Percentiles rank a stretch among this genome's conserved stretches.
Evolutionary conservation across 2,888 invertebrate species (phyloP).

Genomic region (Pammene fasciana): DNA sequence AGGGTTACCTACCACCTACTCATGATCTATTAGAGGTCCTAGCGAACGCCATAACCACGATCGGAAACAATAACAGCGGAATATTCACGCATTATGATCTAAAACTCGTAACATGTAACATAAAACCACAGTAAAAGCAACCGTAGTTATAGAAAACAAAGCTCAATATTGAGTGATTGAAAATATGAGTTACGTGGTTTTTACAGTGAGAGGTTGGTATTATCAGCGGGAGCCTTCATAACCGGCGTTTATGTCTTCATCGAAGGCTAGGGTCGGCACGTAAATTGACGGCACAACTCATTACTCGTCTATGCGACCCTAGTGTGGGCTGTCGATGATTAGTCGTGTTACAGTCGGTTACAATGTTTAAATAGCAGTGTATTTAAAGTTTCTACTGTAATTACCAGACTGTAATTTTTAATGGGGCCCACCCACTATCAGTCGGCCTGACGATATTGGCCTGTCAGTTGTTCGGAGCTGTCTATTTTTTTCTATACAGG

Average conservation of each 20-base stretch:
- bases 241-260: slow-evolving; percentile 63
- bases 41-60: slow-evolving; percentile 51
- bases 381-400: slow-evolving; percentile 6
- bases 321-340: slow-evolving; percentile 31
- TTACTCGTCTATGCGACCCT: slow-evolving; percentile 37
- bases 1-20: too few species aligned
- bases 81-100: background rate
- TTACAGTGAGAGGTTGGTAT: slow-evolving; percentile 56
- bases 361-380: slow-evolving; percentile 23
- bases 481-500: too few species aligned
- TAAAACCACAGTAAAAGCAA: background rate
- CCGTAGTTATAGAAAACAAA: background rate
- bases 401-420: too few species aligned
- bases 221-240: slow-evolving; percentile 63
- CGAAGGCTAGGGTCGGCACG: slow-evolving; percentile 47
- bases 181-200: background rate
- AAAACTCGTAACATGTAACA: background rate
- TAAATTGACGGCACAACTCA: slow-evolving; percentile 44
- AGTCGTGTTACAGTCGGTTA: slow-evolving; percentile 30
- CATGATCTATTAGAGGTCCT: too few species aligned
- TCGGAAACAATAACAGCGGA: slow-evolving; percentile 47
- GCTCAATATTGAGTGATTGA: background rate
- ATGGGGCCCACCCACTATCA: too few species aligned
- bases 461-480: too few species aligned
- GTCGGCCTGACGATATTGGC: too few species aligned